A percentile compares a stretch with the other conserved stretches of the same genome.
These are phyloP conservation scores for Epiblema foenella DNA, from an alignment of 2,888 invertebrate species.

Conservation along the genomic window DNA sequence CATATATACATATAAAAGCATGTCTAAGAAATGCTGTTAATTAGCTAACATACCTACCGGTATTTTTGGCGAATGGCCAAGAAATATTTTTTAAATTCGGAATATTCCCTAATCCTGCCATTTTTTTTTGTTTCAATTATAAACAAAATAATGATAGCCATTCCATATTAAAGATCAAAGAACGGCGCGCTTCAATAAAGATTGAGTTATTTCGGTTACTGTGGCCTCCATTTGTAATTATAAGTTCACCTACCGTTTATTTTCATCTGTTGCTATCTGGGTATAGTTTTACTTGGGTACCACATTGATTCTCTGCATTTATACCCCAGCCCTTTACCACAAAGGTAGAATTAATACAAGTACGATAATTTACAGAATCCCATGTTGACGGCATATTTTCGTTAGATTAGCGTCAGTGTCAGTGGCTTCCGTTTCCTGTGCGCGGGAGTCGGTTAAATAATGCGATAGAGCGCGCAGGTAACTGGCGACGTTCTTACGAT, in stretches of 20 bases:
- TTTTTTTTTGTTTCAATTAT: background rate
- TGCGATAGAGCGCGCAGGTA: conserved; percentile 10
- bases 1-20: background rate
- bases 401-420: conserved; percentile 42
- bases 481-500: conserved; percentile 1
- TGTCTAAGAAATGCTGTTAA: background rate
- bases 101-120: background rate
- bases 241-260: conserved; percentile 13
- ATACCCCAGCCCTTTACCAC: background rate
- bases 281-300: background rate
- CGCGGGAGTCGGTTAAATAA: conserved; percentile 17
- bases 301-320: background rate
- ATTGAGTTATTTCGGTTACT: conserved; percentile 38
- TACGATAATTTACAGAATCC: conserved; percentile 34
- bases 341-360: conserved; percentile 21
- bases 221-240: conserved; percentile 35
- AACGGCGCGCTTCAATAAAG: conserved; percentile 32
- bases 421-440: conserved; percentile 46
- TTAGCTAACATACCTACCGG: background rate
- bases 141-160: conserved; percentile 6
- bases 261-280: conserved; percentile 13
- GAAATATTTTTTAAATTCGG: background rate
- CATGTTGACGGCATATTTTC: conserved; percentile 22
- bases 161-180: conserved; percentile 39
- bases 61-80: background rate